Percentiles rank a stretch among this genome's conserved stretches.
Evolutionary conservation across 2,113 vertebrate species (phyloP).

Genomic region (Mola mola): DNA sequence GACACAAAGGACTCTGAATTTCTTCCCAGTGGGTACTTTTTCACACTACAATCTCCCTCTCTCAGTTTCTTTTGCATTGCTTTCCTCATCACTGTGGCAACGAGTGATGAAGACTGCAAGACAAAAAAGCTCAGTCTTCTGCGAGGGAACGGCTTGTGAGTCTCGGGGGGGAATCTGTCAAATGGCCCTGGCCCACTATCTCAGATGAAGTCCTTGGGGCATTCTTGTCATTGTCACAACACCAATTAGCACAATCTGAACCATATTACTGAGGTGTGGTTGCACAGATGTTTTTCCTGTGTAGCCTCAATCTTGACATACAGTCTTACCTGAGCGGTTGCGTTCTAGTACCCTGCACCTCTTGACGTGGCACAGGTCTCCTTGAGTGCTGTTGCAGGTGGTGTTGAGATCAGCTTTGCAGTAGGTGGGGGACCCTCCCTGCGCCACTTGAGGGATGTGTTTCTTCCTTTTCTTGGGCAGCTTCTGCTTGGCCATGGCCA

Average conservation of each 20-base stretch:
- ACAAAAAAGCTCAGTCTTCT: slow-evolving; percentile 18
- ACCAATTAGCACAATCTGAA: background rate
- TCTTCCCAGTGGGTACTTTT: slow-evolving; percentile 23
- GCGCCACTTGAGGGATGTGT: slow-evolving; percentile 92
- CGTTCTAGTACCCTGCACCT: slow-evolving; percentile 88
- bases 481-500: slow-evolving; percentile 99
- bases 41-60: slow-evolving; percentile 14
- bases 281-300: too few species aligned
- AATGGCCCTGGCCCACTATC: slow-evolving; percentile 16
- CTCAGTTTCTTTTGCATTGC: slow-evolving; percentile 18
- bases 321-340: slow-evolving; percentile 91
- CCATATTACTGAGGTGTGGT: background rate
- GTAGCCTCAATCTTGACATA: background rate
- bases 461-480: slow-evolving; percentile 97
- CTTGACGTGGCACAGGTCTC: slow-evolving; percentile 88
- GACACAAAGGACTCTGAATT: slow-evolving; percentile 18
- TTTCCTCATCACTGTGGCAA: slow-evolving; percentile 51
- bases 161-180: slow-evolving; percentile 28
- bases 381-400: slow-evolving; percentile 93
- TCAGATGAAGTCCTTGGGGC: slow-evolving; percentile 22
- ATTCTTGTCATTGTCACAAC: slow-evolving; percentile 9
- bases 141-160: background rate
- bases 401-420: slow-evolving; percentile 92
- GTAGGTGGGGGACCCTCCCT: slow-evolving; percentile 90
- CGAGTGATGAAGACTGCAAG: slow-evolving; percentile 23